Evolutionary conservation across 23 tunicate genomes (phyloP).

Genomic region (Halocynthia aurantium): DNA sequence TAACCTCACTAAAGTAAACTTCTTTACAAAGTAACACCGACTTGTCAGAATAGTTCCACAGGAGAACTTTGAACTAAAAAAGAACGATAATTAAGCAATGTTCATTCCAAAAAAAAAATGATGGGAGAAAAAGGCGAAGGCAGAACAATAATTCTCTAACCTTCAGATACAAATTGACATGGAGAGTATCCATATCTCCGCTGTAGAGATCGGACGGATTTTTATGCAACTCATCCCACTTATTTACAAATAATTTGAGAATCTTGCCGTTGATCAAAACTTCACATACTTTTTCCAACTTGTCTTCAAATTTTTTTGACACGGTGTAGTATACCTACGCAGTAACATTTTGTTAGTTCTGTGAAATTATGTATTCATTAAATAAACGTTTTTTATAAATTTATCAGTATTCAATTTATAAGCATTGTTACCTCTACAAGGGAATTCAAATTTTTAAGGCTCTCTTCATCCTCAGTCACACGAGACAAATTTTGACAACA

Average conservation of each 20-base stretch:
- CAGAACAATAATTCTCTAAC: background rate
- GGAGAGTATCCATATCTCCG: background rate
- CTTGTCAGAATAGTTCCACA: conserved; percentile 49
- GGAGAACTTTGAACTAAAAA: conserved; percentile 33
- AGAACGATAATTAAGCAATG: background rate
- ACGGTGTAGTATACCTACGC: conserved; percentile 6
- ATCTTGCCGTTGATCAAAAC: background rate
- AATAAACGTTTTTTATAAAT: too few species aligned
- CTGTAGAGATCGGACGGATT: conserved; percentile 7
- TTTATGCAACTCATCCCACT: conserved; percentile 14
- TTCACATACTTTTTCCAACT: conserved; percentile 8
- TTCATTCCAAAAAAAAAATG: background rate
- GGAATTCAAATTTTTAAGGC: too few species aligned
- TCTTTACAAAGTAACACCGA: conserved; percentile 22
- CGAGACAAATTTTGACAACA: too few species aligned
- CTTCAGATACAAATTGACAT: too few species aligned
- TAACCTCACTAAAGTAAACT: background rate
- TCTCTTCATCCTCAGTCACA: too few species aligned
- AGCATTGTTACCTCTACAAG: too few species aligned
- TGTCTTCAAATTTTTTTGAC: background rate
- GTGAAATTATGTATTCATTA: too few species aligned
- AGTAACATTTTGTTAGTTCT: too few species aligned
- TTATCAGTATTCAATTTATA: too few species aligned
- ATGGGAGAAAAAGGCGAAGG: background rate
- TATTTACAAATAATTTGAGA: conserved; percentile 4